These are phyloP conservation scores for Cairina moschata DNA, from an alignment of 2,113 vertebrate species.

Conservation along the genomic window DNA sequence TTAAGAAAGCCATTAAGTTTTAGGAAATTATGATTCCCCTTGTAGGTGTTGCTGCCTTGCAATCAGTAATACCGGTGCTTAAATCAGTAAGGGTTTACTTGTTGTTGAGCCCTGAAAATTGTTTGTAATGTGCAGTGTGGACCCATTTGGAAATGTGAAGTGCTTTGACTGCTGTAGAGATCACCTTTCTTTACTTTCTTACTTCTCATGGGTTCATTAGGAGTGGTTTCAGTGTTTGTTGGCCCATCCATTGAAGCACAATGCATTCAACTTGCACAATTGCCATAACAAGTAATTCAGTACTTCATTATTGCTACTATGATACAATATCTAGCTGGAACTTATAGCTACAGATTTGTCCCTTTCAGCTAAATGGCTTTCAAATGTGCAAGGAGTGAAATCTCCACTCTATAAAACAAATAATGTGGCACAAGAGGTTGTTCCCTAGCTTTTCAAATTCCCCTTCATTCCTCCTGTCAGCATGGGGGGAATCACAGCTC, in stretches of 20 bases:
- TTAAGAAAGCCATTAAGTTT: background rate
- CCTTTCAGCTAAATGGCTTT: background rate
- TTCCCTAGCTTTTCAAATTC: background rate
- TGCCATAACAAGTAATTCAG: background rate
- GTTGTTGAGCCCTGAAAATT: background rate
- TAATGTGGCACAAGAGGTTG: background rate
- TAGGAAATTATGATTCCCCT: background rate
- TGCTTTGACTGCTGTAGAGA: background rate
- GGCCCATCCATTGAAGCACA: background rate
- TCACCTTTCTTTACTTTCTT: background rate
- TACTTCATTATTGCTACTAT: background rate
- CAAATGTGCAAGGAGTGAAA: background rate
- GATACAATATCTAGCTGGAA: background rate
- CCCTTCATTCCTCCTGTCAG: background rate
- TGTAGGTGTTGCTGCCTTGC: background rate
- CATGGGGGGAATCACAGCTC: background rate
- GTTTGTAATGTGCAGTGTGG: background rate
- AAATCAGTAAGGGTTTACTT: background rate
- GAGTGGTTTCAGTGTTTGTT: background rate
- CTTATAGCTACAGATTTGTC: background rate
- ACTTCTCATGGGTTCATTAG: background rate
- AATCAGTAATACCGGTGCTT: background rate
- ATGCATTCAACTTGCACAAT: background rate
- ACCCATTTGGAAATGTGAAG: background rate
- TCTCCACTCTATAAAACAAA: background rate